Evolutionary conservation across 1,140 invertebrate species (phyloP), one percentile per base, ranked within the genome.

Genomic region (Neoseiulus cucumeris): DNA sequence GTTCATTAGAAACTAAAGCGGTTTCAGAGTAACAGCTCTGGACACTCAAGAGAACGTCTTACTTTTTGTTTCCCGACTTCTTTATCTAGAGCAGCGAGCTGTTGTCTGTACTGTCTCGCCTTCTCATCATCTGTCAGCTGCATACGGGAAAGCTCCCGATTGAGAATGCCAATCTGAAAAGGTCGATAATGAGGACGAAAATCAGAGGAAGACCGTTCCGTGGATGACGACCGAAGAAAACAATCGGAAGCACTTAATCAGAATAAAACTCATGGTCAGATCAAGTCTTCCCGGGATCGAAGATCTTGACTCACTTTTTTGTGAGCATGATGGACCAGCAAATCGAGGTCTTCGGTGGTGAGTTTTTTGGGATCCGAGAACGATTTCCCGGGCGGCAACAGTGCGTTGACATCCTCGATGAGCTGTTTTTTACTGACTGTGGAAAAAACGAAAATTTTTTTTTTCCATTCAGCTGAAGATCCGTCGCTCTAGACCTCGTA

Each of bases 401-500:
- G 51, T 20, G 51, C 51, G 33, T 59, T 59, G 1, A 59, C 51
- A 12, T 59, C 51, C 22, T 59, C 51, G 22, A 59, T 59, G 51
- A 59, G 51, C 14, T 59, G 51, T 25, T 59, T 59, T 20, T 59
- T 59, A 5, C 51, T 33, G 14, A 18, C 51, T 59, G 51, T 20
- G 14, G 22, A 25, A 59, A 59, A 18, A 25, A 39, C 9, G 4
- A 39, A 39, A 9, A 39, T n/a, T n/a, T n/a, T n/a, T n/a, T n/a
- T n/a, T n/a, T n/a, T n/a, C n/a, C n/a, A n/a, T 44, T 12, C 42
- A 44, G 42, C 42, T 44, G 42, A 12, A 12, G 42, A 12, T 44
- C 12, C 42, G 12, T 12, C 42, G 12, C 12, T n/a, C 42, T 12
- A 44, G 12, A 44, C 42, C 12, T 12, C 42, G 12, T 12, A 44